Conservation (phyloP, 2,888 invertebrate species). For the Parnassius smintheus region DNA sequence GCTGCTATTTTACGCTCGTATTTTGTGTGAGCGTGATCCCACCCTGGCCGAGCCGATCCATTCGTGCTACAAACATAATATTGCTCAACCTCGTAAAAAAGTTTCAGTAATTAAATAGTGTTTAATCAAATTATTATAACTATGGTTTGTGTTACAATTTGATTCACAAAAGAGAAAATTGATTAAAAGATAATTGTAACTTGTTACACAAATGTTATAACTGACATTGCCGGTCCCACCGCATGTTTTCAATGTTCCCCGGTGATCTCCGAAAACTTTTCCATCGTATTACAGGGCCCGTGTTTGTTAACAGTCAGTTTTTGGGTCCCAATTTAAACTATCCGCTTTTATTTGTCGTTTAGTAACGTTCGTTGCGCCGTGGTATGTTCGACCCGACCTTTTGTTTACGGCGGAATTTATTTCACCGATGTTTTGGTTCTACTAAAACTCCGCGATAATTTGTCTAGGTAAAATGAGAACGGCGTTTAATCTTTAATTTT, state of each 20-base stretch:
- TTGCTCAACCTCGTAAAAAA: no score
- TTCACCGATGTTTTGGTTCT: slow-evolving; percentile 56
- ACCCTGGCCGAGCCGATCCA: no score
- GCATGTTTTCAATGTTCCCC: slow-evolving; percentile 61
- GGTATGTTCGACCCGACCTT: slow-evolving; percentile 56
- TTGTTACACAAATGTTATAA: slow-evolving; percentile 55
- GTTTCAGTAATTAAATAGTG: no score
- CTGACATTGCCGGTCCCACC: slow-evolving; percentile 58
- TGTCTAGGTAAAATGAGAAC: slow-evolving; percentile 59
- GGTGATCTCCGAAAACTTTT: slow-evolving; percentile 57
- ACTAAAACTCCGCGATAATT: slow-evolving; percentile 58
- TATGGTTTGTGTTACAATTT: no score
- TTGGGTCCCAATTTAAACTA: slow-evolving; percentile 78
- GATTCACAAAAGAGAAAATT: slow-evolving; percentile 1
- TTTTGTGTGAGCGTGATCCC: no score
- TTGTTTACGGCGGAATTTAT: slow-evolving; percentile 70
- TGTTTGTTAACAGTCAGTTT: slow-evolving; percentile 76
- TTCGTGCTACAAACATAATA: no score
- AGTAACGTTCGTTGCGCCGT: slow-evolving; percentile 68
- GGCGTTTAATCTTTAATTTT: slow-evolving; percentile 70
- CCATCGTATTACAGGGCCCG: slow-evolving; percentile 52
- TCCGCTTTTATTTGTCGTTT: slow-evolving; percentile 78
- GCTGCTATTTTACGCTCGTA: no score
- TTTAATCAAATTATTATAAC: no score
- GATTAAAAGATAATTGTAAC: slow-evolving; percentile 41